These are phyloP conservation scores for Chrysomallon squamiferum DNA, from an alignment of 1,140 invertebrate species.

Conservation along the genomic window DNA sequence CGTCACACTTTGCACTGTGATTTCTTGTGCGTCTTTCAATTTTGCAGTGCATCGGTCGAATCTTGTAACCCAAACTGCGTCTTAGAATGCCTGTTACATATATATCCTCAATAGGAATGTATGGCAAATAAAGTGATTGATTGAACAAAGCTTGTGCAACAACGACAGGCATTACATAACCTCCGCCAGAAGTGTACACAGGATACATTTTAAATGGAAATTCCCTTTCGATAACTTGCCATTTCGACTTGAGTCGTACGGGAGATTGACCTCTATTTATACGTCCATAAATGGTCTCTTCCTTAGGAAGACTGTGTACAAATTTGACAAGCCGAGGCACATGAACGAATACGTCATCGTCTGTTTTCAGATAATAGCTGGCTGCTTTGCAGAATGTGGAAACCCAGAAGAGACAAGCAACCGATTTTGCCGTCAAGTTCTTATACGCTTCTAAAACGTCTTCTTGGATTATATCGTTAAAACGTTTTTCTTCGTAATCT, in stretches of 20 bases:
- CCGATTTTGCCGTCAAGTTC: conserved; percentile 87
- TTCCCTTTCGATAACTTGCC: not conserved
- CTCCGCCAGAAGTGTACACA: not conserved
- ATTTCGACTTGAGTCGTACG: not conserved
- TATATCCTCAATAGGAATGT: not conserved
- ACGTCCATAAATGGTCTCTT: not conserved
- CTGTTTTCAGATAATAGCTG: conserved; percentile 63
- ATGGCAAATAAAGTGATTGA: not conserved
- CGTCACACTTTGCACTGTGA: not conserved
- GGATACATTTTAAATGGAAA: not conserved
- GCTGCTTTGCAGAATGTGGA: conserved; percentile 72
- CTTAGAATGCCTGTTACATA: not conserved
- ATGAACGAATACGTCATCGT: conserved; percentile 56
- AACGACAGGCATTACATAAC: not conserved
- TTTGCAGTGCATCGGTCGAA: not conserved
- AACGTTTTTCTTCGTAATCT: conserved; percentile 67
- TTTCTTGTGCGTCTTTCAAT: not conserved
- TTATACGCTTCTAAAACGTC: conserved; percentile 79
- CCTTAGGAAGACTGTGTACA: not conserved
- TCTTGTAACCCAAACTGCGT: not conserved
- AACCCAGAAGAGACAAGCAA: conserved; percentile 81
- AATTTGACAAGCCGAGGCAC: conserved; percentile 17
- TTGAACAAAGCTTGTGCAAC: not conserved
- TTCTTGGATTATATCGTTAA: conserved; percentile 80
- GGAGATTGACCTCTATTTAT: not conserved